phyloP scores from a whole-genome alignment of 2,888 invertebrate species.

The Oscheius onirici region DNA sequence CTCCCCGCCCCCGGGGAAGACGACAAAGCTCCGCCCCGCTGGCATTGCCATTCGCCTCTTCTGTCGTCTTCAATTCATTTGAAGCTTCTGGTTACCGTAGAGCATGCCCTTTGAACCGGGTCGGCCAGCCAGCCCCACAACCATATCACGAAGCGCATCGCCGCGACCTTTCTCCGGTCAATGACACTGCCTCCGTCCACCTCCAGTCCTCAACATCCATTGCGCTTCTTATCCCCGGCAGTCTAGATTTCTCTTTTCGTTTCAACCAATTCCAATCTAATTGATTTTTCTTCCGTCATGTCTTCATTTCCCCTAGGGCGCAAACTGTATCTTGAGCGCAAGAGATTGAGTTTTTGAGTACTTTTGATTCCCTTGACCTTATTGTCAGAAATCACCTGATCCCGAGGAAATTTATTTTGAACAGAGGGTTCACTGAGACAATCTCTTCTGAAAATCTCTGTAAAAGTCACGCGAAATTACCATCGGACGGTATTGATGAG shows the following conservation, averaged over 20 bases:
- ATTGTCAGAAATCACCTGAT: slow-evolving; percentile 15
- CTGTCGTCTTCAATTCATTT: slow-evolving; percentile 21
- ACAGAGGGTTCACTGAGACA: not conserved
- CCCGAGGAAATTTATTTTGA: not conserved
- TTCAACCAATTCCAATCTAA: not conserved
- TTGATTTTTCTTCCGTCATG: not conserved
- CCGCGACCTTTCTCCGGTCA: slow-evolving; percentile 35
- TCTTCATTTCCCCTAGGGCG: not conserved
- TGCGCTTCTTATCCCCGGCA: slow-evolving; percentile 19
- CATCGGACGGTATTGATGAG: slow-evolving; percentile 10
- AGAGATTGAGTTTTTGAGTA: no score
- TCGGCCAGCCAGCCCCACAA: slow-evolving; percentile 22
- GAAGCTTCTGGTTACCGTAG: slow-evolving; percentile 23
- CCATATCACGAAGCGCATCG: slow-evolving; percentile 32
- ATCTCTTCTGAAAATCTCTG: not conserved
- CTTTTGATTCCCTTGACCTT: slow-evolving; percentile 11
- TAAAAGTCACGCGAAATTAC: slow-evolving; percentile 13
- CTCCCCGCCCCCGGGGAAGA: slow-evolving; percentile 31
- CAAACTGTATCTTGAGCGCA: not conserved
- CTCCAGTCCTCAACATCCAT: slow-evolving; percentile 27
- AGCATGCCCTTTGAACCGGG: slow-evolving; percentile 33
- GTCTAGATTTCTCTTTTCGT: not conserved
- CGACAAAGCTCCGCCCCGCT: slow-evolving; percentile 27
- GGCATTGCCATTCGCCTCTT: slow-evolving; percentile 29
- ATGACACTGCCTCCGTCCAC: slow-evolving; percentile 28